phyloP scores from a whole-genome alignment of 92 coral and sea anemone species.

The Epizoanthus scotinus region DNA sequence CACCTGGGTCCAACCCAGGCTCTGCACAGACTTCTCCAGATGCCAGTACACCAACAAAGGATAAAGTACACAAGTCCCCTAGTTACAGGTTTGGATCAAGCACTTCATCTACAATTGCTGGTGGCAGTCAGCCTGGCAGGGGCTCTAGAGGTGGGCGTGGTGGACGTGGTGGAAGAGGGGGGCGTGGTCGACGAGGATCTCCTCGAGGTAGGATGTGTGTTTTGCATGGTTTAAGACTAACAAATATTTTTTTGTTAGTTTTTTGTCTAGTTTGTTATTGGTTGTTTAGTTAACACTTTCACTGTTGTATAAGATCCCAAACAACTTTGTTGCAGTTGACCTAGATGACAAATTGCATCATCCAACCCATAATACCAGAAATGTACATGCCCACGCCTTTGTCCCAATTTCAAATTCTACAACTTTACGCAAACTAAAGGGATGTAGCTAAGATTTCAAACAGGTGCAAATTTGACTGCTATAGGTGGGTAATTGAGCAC shows the following conservation, averaged over 20 bases:
- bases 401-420: too few species aligned
- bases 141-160: constrained; percentile 95
- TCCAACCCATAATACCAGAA: too few species aligned
- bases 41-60: constrained; percentile 43
- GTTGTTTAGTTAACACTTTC: too few species aligned
- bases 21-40: constrained; percentile 81
- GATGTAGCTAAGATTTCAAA: too few species aligned
- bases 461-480: too few species aligned
- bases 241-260: background rate
- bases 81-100: constrained; percentile 75
- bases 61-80: constrained; percentile 82
- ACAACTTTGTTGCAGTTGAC: too few species aligned
- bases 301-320: too few species aligned
- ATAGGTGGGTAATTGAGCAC: too few species aligned
- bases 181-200: constrained; percentile 85
- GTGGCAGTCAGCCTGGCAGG: constrained; percentile 65
- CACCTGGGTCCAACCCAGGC: constrained; percentile 58
- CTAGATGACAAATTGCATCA: too few species aligned
- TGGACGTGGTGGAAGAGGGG: constrained; percentile 90
- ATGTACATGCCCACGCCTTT: too few species aligned
- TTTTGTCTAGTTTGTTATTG: background rate
- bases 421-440: too few species aligned
- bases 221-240: background rate
- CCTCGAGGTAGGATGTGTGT: constrained; percentile 75
- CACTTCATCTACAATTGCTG: constrained; percentile 52